phyloP scores from a whole-genome alignment of 2,888 invertebrate genomes.

The Lottia gigantea region DNA sequence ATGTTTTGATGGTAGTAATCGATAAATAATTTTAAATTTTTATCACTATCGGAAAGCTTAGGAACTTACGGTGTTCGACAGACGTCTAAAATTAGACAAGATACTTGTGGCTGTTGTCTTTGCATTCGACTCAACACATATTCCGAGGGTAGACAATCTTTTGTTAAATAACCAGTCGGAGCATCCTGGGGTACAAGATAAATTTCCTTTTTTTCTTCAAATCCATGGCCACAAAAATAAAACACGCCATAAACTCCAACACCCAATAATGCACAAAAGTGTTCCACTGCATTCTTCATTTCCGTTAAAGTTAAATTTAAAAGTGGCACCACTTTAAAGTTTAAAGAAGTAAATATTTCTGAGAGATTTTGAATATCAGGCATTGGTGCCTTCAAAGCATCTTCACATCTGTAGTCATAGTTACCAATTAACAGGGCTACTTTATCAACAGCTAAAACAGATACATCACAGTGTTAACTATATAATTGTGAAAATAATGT shows the following conservation, averaged over 20 bases:
- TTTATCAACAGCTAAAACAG: constrained; percentile 66
- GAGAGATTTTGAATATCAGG: constrained; percentile 59
- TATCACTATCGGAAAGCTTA: no score
- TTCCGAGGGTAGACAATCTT: constrained; percentile 59
- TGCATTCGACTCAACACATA: constrained; percentile 61
- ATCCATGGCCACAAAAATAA: constrained; percentile 70
- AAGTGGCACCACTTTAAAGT: constrained; percentile 69
- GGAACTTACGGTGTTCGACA: constrained; percentile 60
- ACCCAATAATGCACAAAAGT: constrained; percentile 67
- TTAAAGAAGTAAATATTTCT: constrained; percentile 52
- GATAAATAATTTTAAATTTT: no score
- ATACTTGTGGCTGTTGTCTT: constrained; percentile 63
- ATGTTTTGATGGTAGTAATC: no score
- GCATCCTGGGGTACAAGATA: constrained; percentile 69
- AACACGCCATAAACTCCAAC: constrained; percentile 63
- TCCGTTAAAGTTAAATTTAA: constrained; percentile 68
- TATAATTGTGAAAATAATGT: no score
- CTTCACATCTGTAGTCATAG: constrained; percentile 66
- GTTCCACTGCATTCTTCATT: constrained; percentile 66
- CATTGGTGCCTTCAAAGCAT: constrained; percentile 52
- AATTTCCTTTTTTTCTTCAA: constrained; percentile 68
- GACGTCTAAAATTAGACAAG: constrained; percentile 68
- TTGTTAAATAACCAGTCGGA: constrained; percentile 61
- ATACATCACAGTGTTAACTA: background rate
- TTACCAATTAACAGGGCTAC: constrained; percentile 69